Percentiles rank a stretch among this genome's conserved stretches.
These are phyloP conservation scores for Nerophis lumbriciformis DNA, from an alignment of 2,113 vertebrate species.

Conservation along the genomic window DNA sequence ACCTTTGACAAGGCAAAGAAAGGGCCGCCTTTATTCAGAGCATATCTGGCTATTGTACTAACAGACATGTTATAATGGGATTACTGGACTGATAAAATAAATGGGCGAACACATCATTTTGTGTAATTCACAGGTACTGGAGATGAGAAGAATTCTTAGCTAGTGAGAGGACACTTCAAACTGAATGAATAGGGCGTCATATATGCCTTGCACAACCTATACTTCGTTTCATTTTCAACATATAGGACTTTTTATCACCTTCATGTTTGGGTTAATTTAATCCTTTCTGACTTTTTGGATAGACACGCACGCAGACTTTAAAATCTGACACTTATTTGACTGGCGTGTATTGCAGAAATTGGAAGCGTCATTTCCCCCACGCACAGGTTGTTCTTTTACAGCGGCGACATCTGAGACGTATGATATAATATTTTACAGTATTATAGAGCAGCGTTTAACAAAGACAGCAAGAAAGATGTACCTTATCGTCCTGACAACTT, in stretches of 20 bases:
- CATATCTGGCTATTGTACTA: slow-evolving; percentile 74
- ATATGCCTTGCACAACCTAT: slow-evolving; percentile 55
- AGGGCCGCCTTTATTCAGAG: slow-evolving; percentile 67
- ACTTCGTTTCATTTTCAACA: slow-evolving; percentile 51
- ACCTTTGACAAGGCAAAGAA: slow-evolving; percentile 74
- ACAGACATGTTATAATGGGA: slow-evolving; percentile 75
- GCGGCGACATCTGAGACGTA: neutral
- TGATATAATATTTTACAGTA: too few relatives aligned
- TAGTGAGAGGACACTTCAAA: slow-evolving; percentile 65
- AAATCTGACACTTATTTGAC: slow-evolving; percentile 21
- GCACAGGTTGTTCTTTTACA: slow-evolving; percentile 49
- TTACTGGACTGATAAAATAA: slow-evolving; percentile 72
- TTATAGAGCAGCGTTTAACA: too few relatives aligned
- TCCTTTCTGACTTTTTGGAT: slow-evolving; percentile 23
- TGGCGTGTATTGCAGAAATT: slow-evolving; percentile 37
- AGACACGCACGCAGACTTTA: neutral
- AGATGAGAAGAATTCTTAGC: slow-evolving; percentile 58
- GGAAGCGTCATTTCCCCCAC: slow-evolving; percentile 19
- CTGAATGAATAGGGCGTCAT: slow-evolving; percentile 45
- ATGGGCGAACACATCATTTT: slow-evolving; percentile 63
- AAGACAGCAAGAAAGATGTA: too few relatives aligned
- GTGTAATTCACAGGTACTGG: slow-evolving; percentile 68
- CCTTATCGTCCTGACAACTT: too few relatives aligned
- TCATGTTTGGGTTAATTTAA: slow-evolving; percentile 6
- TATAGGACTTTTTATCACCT: slow-evolving; percentile 32